Base-by-base conservation (phyloP, 2,797 vertebrate genomes). In the Microctenopoma stevenorrisi region DNA sequence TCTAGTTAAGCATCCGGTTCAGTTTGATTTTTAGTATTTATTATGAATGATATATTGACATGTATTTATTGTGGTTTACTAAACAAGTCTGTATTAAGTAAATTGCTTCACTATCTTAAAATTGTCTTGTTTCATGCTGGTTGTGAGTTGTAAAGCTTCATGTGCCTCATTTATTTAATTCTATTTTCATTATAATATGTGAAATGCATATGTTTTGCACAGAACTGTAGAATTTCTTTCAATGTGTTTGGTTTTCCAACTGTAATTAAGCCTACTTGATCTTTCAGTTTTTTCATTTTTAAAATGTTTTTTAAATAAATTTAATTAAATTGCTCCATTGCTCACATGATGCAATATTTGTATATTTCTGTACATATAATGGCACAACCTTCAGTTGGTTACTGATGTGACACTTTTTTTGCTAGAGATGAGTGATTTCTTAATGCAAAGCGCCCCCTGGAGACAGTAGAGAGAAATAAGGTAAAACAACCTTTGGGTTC, bases 41-140 rank as follows among this genome's bases (percentile, higher is more conserved):
- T 96, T 96, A 95, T 94, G 94, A 96, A 96, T 96, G 93, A 96
- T 94, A 95, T 95, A 95, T 91, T 94, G 89, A 95, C 95, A 95
- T 97, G 96, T 98, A 98, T 98, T 98, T 98, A 98, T 98, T 97
- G 97, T 98, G 95, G 93, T 95, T 97, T 96, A 89, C 87, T 93
- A 89, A 93, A 46, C 7, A 92, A 82, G 90, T 96, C 95, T 95
- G 96, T 97, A 96, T 94, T 94, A 91, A 91, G 89, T 93, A 95
- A 94, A 90, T 94, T 93, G 83, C 92, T 94, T 96, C 95, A 94
- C 92, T 95, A 94, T 96, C 89, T 95, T 96, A 94, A 92, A 92
- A 6, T 72, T 83, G 82, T 94, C 86, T 92, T 74, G 82, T 92
- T 90, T 83, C 64, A 87, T 91, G 89, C 85, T 90, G 95, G 94